phyloP scores from a whole-genome alignment of 2,113 vertebrate species.

The Salvelinus alpinus region DNA sequence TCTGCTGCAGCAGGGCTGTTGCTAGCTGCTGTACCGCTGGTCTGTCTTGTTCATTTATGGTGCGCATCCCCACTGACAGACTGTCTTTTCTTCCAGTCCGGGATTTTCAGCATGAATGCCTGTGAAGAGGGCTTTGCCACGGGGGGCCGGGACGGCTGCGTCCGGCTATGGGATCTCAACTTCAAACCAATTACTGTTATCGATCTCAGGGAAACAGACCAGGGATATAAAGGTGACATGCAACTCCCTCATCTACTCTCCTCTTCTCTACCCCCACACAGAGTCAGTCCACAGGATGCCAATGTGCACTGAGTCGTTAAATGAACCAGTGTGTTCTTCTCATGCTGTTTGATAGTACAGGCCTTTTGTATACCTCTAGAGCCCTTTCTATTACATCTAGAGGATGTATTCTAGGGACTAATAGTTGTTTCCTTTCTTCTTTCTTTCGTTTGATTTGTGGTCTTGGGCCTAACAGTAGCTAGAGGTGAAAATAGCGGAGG shows the following conservation, averaged over 20 bases:
- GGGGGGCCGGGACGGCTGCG: slow-evolving; percentile 94
- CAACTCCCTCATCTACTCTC: neutral
- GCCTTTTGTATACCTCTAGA: neutral
- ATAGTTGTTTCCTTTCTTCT: slow-evolving; percentile 36
- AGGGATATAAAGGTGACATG: slow-evolving; percentile 97
- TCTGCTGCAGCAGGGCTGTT: slow-evolving; percentile 31
- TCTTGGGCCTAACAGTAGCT: slow-evolving; percentile 73
- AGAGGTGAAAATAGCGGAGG: slow-evolving; percentile 51
- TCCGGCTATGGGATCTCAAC: slow-evolving; percentile 97
- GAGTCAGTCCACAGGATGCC: slow-evolving; percentile 22
- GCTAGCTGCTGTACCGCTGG: slow-evolving; percentile 1
- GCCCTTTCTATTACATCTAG: neutral
- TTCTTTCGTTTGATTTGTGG: slow-evolving; percentile 25
- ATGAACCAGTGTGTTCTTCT: no score
- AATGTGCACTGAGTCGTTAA: slow-evolving; percentile 1
- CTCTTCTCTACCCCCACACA: neutral
- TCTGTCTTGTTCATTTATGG: slow-evolving; percentile 56
- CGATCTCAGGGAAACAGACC: slow-evolving; percentile 99
- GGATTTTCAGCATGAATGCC: slow-evolving; percentile 99
- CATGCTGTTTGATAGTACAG: no score
- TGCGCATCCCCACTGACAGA: slow-evolving; percentile 56
- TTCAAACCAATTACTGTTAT: slow-evolving; percentile 99
- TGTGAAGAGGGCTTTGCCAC: slow-evolving; percentile 98
- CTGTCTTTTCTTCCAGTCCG: slow-evolving; percentile 83
- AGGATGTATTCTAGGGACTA: neutral